Base-by-base conservation (phyloP, 2,797 vertebrate species). In the Geotrypetes seraphini region DNA sequence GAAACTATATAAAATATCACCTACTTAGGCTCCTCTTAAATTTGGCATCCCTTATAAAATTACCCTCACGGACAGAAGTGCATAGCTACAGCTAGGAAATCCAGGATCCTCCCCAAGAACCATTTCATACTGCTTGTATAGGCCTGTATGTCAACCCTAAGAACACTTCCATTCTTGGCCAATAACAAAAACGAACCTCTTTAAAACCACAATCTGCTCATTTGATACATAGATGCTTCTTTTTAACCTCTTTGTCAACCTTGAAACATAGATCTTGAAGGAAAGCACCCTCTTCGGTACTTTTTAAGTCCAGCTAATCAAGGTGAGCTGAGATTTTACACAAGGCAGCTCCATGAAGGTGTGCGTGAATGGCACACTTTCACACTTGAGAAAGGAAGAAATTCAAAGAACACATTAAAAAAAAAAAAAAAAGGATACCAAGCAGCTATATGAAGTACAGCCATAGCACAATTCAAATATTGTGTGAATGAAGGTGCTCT, bases 401-500 rank as follows among this genome's bases (percentile, higher is more conserved):
- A 39, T 50, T 69, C 47, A 49, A 47, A 45, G 25, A 28, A 44
- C 28, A 31, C 35, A 51, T 53, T n/a, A 55, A 58, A 71, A 63
- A 31, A n/a, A n/a, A n/a, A n/a, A n/a, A n/a, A n/a, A n/a, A n/a
- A n/a, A n/a, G n/a, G n/a, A n/a, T n/a, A n/a, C n/a, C n/a, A 39
- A 67, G 43, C 11, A 40, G 42, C 36, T 64, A 60, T 39, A n/a
- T n/a, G n/a, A n/a, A n/a, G n/a, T n/a, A n/a, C n/a, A n/a, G n/a
- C n/a, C n/a, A n/a, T n/a, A n/a, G n/a, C n/a, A n/a, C n/a, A n/a
- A 73, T 60, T 34, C 36, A 43, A 64, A 68, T 58, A 46, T 43
- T 61, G 55, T 72, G 22, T 27, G 63, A 64, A 53, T 63, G 52
- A 54, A 25, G 47, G 31, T 53, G n/a, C n/a, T n/a, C 63, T 64